Evolutionary conservation across 2,113 vertebrate species (phyloP), one percentile per base, ranked within the genome.

Genomic region (Microcebus tavaratra): DNA sequence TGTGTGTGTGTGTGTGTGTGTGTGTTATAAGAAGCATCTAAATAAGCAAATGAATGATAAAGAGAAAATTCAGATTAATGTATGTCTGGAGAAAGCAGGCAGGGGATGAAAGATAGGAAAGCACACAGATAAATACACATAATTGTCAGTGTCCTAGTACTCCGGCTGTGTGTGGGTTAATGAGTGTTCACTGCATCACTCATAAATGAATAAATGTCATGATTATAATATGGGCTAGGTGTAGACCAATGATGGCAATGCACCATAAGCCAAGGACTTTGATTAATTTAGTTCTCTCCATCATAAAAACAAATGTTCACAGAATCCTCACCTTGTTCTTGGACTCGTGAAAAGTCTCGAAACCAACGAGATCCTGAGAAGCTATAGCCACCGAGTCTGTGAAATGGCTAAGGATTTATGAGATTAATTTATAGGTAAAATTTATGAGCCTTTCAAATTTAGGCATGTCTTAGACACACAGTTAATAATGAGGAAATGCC

Each of bases 381-480:
- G 23, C 13, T 81, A 10, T 42, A 29, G 23, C n/a, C 61, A 45
- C 17, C 81, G 34, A 36, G 14, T 48, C 50, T 83, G 53, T 27
- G 68, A 91, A 87, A 87, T n/a, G n/a, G 50, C 55, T 87, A 45
- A 88, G 67, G 75, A 91, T 81, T 91, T 80, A 88, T 23, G 45
- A 93, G 45, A 84, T 57, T 86, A 89, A 94, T 61, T 93, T 76
- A 48, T 8, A 63, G 73, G 79, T 57, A 72, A 95, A 68, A 87
- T 80, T 65, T 78, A 90, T 48, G 57, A 27, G 7, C 15, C 57
- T 53, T 65, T 95, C 63, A 39, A 70, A 83, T 59, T 65, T 57
- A 79, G 68, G 78, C n/a, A 80, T 9, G 23, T 87, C 88, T 75
- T 50, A 48, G 18, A 83, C 25, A 89, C 75, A 55, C 0, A 23